Evolutionary conservation across 2,113 vertebrate genomes (phyloP), one percentile per base, ranked within the genome.

Genomic region (Lichenostomus cassidix): DNA sequence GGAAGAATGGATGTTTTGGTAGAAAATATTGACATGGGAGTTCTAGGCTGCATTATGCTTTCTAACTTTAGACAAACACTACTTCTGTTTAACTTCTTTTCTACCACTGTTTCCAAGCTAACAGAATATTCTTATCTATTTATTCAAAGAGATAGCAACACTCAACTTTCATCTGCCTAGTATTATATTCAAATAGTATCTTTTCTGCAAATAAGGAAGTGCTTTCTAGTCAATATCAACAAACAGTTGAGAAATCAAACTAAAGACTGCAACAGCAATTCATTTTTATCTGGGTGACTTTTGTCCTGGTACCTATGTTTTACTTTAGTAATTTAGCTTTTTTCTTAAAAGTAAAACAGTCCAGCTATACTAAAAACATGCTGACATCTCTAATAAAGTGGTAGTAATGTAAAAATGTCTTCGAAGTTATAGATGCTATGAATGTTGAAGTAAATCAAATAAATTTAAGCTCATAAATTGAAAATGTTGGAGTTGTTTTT

Each of bases 391-490:
- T 63, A 94, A 70, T 55, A 52, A 94, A 75, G 53, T 31, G 25
- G 42, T 62, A 95, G 70, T 83, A 68, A 85, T 63, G 92, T 76
- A 31, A 60, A 81, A 85, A 46, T 52, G 8, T 74, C 84, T 91
- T 78, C 11, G 1, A 78, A 39, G 9, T 67, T 95, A 87, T 60
- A 89, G 46, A 91, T 71, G n/a, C 3, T 17, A 18, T 50, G 75
- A 91, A 89, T 58, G 65, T 5, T 65, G 71, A 94, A 93, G 35
- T 76, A 74, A 87, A 93, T 90, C 15, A 88, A 91, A 95, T 60
- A 90, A 70, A 89, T 9, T 84, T 49, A 91, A 90, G 90, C 10
- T 4, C 49, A 73, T 69, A 94, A 94, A 90, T 23, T 84, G 20
- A 79, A 94, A 92, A 82, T 47, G 3, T 35, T 64, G 15, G 16